phyloP scores from a whole-genome alignment of 2,888 invertebrate genomes.

The Macropis europaea region DNA sequence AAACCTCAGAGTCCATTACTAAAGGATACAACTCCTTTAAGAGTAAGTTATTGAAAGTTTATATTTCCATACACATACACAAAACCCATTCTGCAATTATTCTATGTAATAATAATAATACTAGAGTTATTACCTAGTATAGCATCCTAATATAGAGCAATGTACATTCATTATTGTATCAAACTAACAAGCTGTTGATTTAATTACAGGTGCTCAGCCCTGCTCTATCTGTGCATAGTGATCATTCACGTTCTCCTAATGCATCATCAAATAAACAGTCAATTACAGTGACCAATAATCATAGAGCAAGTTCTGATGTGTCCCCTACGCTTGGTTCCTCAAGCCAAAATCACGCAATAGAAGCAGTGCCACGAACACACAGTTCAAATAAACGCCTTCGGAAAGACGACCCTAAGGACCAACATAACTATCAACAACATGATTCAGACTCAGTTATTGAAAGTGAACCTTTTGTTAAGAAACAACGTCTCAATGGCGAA shows the following conservation, averaged over 20 bases:
- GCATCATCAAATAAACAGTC: conserved; percentile 72
- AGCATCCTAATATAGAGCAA: neutral
- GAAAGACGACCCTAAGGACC: conserved; percentile 78
- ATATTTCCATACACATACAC: neutral
- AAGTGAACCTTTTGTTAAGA: conserved; percentile 76
- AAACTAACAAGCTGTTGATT: neutral
- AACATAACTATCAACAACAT: conserved; percentile 75
- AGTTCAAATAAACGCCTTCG: conserved; percentile 81
- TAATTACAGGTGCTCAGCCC: conserved; percentile 75
- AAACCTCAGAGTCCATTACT: conserved; percentile 77
- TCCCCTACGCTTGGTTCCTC: conserved; percentile 68
- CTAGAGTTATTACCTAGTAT: neutral
- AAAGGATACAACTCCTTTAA: conserved; percentile 72
- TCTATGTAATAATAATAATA: neutral
- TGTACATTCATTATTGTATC: neutral
- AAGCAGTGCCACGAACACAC: conserved; percentile 81
- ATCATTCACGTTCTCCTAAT: conserved; percentile 76
- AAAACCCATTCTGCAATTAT: neutral
- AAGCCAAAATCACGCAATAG: conserved; percentile 75
- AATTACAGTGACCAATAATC: conserved; percentile 69
- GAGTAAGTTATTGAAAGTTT: conserved; percentile 64
- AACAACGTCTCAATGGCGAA: conserved; percentile 81
- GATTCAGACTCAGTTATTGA: conserved; percentile 52
- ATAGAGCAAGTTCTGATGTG: conserved; percentile 67
- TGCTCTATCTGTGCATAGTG: conserved; percentile 77